Evolutionary conservation across 1,140 invertebrate species (phyloP), one percentile per base, ranked within the genome.

Genomic region (Drosophila erecta): DNA sequence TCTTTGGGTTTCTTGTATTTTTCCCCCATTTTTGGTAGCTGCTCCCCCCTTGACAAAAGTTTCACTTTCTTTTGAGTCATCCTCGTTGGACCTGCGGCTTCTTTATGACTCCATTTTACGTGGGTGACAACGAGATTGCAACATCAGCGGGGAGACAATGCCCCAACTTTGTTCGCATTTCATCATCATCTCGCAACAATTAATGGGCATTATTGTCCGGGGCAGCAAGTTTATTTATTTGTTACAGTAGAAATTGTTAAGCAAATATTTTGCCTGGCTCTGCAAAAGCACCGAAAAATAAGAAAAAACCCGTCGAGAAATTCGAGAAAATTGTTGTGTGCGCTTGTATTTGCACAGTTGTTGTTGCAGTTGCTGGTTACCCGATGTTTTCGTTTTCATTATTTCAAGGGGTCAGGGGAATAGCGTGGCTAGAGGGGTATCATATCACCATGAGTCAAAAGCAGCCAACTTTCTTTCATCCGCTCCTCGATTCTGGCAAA

Each of bases 61-160:
- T 79, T 84, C 76, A 79, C 83, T 87, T 86, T 87, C 83, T 86
- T 86, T 86, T 86, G 83, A 86, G 75, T 86, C 83, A 86, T 86
- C 79, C 61, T 50, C 65, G 37, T 1, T 33, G 67, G 67, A 70
- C 50, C 65, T 47, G 64, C 17, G 41, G 33, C 50, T 69, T 49
- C 41, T 60, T 59, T 79, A 56, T 54, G 41, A 47, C 53, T 74
- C 64, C 50, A 74, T 83, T 79, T 79, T 76, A 73, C 73, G 83
- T 86, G 83, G 83, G 83, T 87, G 83, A 76, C 72, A 61, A 73
- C 67, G 66, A 62, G 66, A 86, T 87, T 87, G 83, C 81, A 78
- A 40, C 81, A 87, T 81, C 75, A 40, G 10, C 15, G 1, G 10
- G 8, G 11, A 83, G 59, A 85, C 81, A 85, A 85, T 81, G 81